Conservation (phyloP, 2,797 vertebrate species). For the Chelidonichthys spinosus region DNA sequence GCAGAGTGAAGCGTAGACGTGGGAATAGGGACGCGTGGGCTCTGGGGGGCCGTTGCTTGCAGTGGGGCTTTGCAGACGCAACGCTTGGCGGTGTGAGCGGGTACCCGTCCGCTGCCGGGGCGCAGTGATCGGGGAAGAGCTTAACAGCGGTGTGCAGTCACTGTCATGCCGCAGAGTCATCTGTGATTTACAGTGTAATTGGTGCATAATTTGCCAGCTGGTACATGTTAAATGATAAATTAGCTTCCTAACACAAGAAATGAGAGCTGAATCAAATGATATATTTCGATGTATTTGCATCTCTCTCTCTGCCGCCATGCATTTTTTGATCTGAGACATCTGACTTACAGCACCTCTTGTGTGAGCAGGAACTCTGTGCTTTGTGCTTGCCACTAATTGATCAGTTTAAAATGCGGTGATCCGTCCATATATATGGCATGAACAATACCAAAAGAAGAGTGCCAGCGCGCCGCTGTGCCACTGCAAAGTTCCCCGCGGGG, state of each 20-base stretch:
- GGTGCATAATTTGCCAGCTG: constrained; percentile 82
- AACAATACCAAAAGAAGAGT: constrained; percentile 24
- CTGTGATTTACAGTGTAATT: constrained; percentile 80
- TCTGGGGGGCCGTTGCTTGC: constrained; percentile 66
- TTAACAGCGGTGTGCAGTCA: constrained; percentile 70
- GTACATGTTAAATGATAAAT: constrained; percentile 74
- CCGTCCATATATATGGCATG: constrained; percentile 24
- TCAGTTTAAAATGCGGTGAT: constrained; percentile 34
- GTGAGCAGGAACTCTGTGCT: constrained; percentile 14
- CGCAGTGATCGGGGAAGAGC: constrained; percentile 51
- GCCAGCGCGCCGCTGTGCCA: not conserved
- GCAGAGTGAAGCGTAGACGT: constrained; percentile 71
- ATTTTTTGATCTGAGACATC: not conserved
- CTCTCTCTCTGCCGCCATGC: not conserved
- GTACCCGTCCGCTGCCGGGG: constrained; percentile 55
- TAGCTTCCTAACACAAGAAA: constrained; percentile 63
- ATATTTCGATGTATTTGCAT: constrained; percentile 17
- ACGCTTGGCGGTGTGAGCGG: constrained; percentile 45
- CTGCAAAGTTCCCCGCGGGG: constrained; percentile 30
- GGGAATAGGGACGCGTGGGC: constrained; percentile 62
- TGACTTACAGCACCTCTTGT: constrained; percentile 8
- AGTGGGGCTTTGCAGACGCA: constrained; percentile 54
- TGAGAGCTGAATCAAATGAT: constrained; percentile 51
- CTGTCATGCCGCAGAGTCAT: constrained; percentile 77
- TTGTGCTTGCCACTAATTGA: constrained; percentile 47